Evolutionary conservation across 2,797 vertebrate genomes (phyloP), one percentile per base, ranked within the genome.

Genomic region (Sebastes nivosus): DNA sequence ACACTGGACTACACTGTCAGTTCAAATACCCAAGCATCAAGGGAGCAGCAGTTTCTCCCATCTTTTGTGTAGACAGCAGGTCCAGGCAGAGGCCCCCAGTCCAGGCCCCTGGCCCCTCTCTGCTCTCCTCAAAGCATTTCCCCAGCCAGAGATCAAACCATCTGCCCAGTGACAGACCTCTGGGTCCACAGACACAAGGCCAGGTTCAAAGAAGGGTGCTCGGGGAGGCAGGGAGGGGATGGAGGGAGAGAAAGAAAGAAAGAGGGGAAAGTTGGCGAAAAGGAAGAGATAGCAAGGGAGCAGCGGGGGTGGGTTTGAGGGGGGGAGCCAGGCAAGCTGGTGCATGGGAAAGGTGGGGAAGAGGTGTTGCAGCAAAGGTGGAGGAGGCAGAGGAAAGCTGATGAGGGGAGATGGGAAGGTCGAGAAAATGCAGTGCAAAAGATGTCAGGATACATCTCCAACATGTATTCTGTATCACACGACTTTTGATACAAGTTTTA

Each of bases 71-170:
- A 86, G 92, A 91, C 88, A 86, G 88, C 86, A 85, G 86, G 90
- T 89, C 88, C 89, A 86, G 75, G 84, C 72, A 90, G 81, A 93
- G 73, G 81, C 83, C 81, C 84, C 75, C 46, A 63, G 86, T 85
- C 84, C 80, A 86, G 79, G 74, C 90, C 85, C 81, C 81, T 78
- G 87, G 90, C 89, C 83, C 77, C 86, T 87, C 91, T 96, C 95
- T 94, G 82, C 95, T 94, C 89, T 94, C 96, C 96, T 96, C 97
- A 96, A 97, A 96, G 95, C 97, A 94, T 94, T 96, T 95, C 96
- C 96, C 95, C 90, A 95, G 89, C 89, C 86, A 86, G 95, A 97
- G 96, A 98, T 97, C 97, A 98, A 97, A 98, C 92, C 96, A 87
- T 94, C 93, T 91, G 96, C 94, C 96, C 97, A 95, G 96, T 97